phyloP scores from a whole-genome alignment of 2,888 invertebrate species.

The Epirrhoe alternata region DNA sequence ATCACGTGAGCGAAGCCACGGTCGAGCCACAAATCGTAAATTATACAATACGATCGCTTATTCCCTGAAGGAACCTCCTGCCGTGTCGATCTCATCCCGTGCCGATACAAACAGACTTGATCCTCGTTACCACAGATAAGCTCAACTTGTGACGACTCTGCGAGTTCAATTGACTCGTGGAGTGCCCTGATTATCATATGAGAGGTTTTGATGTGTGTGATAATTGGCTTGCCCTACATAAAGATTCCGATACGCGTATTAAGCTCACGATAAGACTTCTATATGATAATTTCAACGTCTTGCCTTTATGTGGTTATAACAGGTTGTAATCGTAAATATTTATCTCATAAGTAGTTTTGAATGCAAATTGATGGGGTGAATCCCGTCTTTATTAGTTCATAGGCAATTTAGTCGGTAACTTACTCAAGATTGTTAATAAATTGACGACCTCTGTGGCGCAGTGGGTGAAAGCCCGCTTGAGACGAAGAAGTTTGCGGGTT shows the following conservation, averaged over 20 bases:
- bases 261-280: slow-evolving; percentile 27
- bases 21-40: too few species aligned
- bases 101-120: neutral
- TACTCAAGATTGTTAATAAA: neutral
- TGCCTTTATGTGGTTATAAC: slow-evolving; percentile 20
- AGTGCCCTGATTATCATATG: slow-evolving; percentile 45
- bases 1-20: too few species aligned
- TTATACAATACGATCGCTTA: too few species aligned
- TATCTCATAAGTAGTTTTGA: slow-evolving; percentile 14
- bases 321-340: slow-evolving; percentile 14
- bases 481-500: too few species aligned
- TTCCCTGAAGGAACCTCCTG: too few species aligned
- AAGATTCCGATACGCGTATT: slow-evolving; percentile 29
- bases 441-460: too few species aligned
- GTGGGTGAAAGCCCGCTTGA: too few species aligned
- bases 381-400: neutral
- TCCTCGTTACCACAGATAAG: slow-evolving; percentile 40
- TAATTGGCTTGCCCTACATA: slow-evolving; percentile 34
- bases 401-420: neutral
- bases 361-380: slow-evolving; percentile 11
- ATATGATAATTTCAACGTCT: slow-evolving; percentile 31
- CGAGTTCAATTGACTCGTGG: slow-evolving; percentile 47
- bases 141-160: slow-evolving; percentile 47
- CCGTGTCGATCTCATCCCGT: slow-evolving; percentile 15
- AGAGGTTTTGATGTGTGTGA: slow-evolving; percentile 44